phyloP scores from a whole-genome alignment of 2,797 vertebrate species.

The Emydoidea blandingii region DNA sequence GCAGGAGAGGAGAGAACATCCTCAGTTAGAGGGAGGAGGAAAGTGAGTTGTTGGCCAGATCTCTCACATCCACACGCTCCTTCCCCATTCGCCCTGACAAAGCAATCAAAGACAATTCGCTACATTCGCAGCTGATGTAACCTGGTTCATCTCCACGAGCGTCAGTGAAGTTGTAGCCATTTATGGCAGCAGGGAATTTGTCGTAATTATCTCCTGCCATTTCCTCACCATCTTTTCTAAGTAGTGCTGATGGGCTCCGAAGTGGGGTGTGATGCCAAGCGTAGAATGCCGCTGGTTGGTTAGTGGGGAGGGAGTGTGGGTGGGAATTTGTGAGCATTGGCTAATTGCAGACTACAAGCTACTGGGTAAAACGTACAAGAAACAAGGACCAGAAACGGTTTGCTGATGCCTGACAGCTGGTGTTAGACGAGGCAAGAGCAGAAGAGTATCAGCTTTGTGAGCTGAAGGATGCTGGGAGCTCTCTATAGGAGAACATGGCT shows the following conservation, averaged over 20 bases:
- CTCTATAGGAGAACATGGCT: neutral
- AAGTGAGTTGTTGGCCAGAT: neutral
- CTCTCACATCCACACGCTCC: too few species aligned
- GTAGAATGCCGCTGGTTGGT: neutral
- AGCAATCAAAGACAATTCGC: neutral
- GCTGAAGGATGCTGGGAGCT: neutral
- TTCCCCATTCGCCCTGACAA: fast-evolving
- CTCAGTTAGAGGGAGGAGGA: neutral
- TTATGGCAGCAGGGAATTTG: neutral
- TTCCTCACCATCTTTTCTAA: neutral
- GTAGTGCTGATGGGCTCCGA: too few species aligned
- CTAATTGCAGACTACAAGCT: neutral
- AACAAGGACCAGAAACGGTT: neutral
- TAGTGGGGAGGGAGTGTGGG: neutral
- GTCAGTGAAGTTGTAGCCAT: neutral
- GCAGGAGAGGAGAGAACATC: neutral
- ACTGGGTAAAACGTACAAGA: neutral
- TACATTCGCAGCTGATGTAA: neutral
- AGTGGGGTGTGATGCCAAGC: neutral
- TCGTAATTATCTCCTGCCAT: neutral
- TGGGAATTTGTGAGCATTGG: neutral
- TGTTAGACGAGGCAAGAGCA: neutral
- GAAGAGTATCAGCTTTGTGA: neutral
- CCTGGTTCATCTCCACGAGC: neutral
- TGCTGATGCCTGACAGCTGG: neutral